Percentiles rank a stretch among this genome's conserved stretches.
These are phyloP conservation scores for Formica exsecta DNA, from an alignment of 1,140 invertebrate genomes.

Conservation along the genomic window DNA sequence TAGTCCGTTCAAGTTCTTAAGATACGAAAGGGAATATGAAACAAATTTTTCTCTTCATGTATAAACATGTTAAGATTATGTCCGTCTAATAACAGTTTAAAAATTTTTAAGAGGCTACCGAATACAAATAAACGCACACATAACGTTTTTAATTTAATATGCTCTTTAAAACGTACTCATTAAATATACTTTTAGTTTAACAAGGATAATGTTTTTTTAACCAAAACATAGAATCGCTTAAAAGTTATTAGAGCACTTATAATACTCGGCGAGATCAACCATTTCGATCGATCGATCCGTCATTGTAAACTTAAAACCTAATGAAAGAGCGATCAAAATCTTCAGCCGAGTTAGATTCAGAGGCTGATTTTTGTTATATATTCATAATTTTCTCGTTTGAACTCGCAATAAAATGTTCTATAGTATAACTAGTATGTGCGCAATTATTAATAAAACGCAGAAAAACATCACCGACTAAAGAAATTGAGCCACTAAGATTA, in stretches of 20 bases:
- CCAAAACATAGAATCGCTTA: background rate
- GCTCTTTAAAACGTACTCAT: too few species aligned
- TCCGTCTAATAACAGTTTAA: background rate
- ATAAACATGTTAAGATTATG: background rate
- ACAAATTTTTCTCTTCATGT: background rate
- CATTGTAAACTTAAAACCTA: conserved; percentile 5
- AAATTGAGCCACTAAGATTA: conserved; percentile 44
- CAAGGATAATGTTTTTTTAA: conserved; percentile 10
- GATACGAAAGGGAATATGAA: background rate
- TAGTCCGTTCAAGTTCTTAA: background rate
- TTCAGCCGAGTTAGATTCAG: background rate
- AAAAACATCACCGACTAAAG: conserved; percentile 2
- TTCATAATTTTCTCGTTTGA: background rate
- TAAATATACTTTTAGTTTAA: conserved; percentile 28
- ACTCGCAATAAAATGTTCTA: conserved; percentile 11
- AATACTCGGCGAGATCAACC: background rate
- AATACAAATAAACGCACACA: too few species aligned
- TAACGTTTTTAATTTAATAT: conserved; percentile 16
- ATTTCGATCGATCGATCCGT: conserved; percentile 15
- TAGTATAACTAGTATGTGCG: conserved; percentile 7
- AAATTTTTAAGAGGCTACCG: conserved; percentile 4
- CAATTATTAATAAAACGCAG: conserved; percentile 8
- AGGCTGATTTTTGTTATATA: conserved; percentile 22
- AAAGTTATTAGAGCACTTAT: conserved; percentile 20
- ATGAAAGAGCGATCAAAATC: background rate